phyloP scores from a whole-genome alignment of 1,140 invertebrate genomes.

The Fopius arisanus region DNA sequence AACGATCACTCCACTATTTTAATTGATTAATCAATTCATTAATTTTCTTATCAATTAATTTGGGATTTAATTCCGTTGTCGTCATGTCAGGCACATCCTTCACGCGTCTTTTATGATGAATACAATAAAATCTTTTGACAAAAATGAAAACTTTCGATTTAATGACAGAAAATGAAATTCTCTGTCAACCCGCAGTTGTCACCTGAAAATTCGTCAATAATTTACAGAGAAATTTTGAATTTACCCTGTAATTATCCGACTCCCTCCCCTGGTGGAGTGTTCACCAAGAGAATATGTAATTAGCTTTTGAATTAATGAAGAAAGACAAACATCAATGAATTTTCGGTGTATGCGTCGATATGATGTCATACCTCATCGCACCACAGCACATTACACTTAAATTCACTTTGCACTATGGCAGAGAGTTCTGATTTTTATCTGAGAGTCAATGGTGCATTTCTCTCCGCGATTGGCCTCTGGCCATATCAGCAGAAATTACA shows the following conservation, averaged over 20 bases:
- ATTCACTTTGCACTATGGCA: not conserved
- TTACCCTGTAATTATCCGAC: not conserved
- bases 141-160: no score
- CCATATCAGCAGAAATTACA: slow-evolving; percentile 35
- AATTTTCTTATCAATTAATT: no score
- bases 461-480: slow-evolving; percentile 39
- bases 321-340: not conserved
- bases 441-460: slow-evolving; percentile 32
- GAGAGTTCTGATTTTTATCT: slow-evolving; percentile 10
- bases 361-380: not conserved
- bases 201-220: not conserved
- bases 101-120: no score
- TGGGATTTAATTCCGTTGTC: no score
- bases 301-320: not conserved
- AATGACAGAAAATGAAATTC: no score
- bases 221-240: not conserved
- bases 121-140: no score
- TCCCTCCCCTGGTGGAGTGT: not conserved
- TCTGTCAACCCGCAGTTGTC: no score
- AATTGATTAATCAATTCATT: no score
- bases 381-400: not conserved
- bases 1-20: no score
- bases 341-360: not conserved
- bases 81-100: no score
- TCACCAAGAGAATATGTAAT: not conserved